Evolutionary conservation across 64 coral and sea anemone species (phyloP), one percentile per base, ranked within the genome.

Genomic region (Montipora capricornis): DNA sequence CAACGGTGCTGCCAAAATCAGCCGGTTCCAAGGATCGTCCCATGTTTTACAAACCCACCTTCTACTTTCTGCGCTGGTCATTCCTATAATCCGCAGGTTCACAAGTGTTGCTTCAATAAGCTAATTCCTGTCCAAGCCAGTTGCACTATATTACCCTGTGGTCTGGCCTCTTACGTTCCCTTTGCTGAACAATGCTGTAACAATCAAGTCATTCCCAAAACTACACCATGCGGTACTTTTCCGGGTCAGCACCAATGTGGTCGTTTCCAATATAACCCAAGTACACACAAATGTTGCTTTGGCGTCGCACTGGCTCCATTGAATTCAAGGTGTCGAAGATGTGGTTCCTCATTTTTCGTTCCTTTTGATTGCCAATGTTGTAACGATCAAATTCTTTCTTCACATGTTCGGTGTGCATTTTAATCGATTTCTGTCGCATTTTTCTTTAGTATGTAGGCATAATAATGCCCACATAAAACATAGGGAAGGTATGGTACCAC

Each of bases 281-380:
- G n/a, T 5, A 88, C 86, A n/a, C 86, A 88, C 8, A 88, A 61
- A 49, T 81, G 79, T 49, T 82, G 80, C 12, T 53, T 58, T 82
- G 53, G 80, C 15, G 13, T 12, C 57, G 22, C 16, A 61, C 49
- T 45, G 46, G 77, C 77, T 16, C 77, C 77, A 8, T 52, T 79
- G 77, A 52, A 48, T 5, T 52, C 77, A 79, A 82, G 51, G 20
- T 37, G 26, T 20, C 20, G 29, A 4, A 55, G 9, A 44, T 82
- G 80, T 82, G 80, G 80, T 29, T 6, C 52, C 24, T 59, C 57
- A 29, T 61, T 58, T 59, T 44, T 24, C 80, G 6, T 82, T 82
- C 80, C 80, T 4, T 61, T 61, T 44, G 57, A 20, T n/a, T 61
- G 64, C 20, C 52, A 20, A 7, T 82, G 80, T 13, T 82, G 80